Evolutionary conservation across 2,113 vertebrate genomes (phyloP), one percentile per base, ranked within the genome.

Genomic region (Maccullochella peelii): DNA sequence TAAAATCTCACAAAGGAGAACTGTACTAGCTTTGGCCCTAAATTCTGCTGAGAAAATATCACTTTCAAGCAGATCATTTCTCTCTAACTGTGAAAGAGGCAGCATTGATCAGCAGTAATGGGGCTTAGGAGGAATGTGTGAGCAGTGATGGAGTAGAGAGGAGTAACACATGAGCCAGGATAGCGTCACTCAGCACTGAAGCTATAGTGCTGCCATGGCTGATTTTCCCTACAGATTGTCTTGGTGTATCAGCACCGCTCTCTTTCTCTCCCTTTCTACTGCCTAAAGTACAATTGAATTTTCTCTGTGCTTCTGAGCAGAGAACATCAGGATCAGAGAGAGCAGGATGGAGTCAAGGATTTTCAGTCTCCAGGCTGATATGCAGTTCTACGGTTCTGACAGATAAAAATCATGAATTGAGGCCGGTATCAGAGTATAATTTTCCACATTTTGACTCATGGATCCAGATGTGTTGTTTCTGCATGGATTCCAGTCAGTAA

Each of bases 381-480:
- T 8, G 77, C 30, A 3, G 49, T 75, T 62, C 72, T 70, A 33
- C 54, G 9, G 59, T 44, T 82, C 57, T 73, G 84, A 89, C 67
- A 63, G 89, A 90, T 91, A 83, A 36, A 83, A 84, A 91, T 90
- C 83, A 71, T 25, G 74, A 85, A 89, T 61, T 27, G 66, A 58
- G 76, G 80, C 73, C 6, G 25, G 55, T 85, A 87, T 90, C 72
- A n/a, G 75, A 1, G 82, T 77, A 82, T 86, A 83, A 86, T 81
- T 81, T 85, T 84, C 86, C 73, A 73, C 68, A 87, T 93, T 92
- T 92, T 89, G 90, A 92, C 90, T 94, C 88, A 68, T 90, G 81
- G 81, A 94, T 95, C 95, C 95, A 96, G 96, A 96, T 96, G 96
- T 96, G 95, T 86, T 86, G 92, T 96, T 96, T 96, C 94, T 96